Evolutionary conservation across 2,113 vertebrate genomes (phyloP).

Genomic region (Donacobius atricapilla): DNA sequence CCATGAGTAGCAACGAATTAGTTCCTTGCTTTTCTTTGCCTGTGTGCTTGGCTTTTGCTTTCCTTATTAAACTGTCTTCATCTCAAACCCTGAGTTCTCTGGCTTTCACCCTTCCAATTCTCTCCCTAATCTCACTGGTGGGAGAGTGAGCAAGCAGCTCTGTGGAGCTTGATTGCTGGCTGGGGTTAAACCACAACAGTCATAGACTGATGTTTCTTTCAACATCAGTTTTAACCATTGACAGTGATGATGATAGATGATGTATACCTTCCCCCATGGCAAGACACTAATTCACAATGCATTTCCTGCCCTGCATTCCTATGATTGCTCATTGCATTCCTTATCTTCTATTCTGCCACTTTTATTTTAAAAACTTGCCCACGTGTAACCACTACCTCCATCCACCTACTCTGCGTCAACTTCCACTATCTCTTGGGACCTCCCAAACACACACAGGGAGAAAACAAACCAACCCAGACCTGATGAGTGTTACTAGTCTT

Average conservation of each 20-base stretch:
- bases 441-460: neutral
- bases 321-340: neutral
- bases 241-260: neutral
- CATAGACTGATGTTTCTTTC: neutral
- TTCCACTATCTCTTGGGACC: neutral
- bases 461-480: neutral
- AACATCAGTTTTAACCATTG: neutral
- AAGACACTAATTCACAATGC: neutral
- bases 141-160: fast-evolving
- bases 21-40: neutral
- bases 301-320: neutral
- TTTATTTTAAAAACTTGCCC: neutral
- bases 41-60: neutral
- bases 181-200: neutral
- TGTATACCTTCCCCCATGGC: neutral
- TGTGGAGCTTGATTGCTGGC: fast-evolving
- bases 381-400: neutral
- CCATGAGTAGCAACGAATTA: neutral
- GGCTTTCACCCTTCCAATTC: neutral
- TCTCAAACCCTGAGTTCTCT: neutral
- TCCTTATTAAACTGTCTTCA: neutral
- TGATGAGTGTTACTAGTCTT: neutral
- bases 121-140: neutral
- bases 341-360: neutral
- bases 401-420: neutral